phyloP scores from a whole-genome alignment of 1,140 invertebrate genomes.

The Archivesica marissinica region DNA sequence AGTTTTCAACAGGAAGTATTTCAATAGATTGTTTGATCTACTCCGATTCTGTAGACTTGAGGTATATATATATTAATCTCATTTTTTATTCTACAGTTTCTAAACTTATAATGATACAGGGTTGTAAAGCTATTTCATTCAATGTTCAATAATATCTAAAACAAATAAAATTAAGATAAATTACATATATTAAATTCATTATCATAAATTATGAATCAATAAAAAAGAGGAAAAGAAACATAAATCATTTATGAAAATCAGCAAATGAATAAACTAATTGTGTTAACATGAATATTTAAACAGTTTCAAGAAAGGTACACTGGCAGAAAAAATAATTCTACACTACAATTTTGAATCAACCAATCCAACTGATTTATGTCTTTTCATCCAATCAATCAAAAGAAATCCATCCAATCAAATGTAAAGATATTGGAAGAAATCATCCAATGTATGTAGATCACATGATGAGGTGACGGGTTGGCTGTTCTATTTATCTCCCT shows the following conservation, averaged over 20 bases:
- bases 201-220: constrained; percentile 42
- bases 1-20: too few relatives aligned
- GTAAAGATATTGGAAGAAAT: too few relatives aligned
- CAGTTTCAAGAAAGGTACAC: constrained; percentile 49
- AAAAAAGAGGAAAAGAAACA: constrained; percentile 33
- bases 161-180: constrained; percentile 31
- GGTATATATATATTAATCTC: constrained; percentile 58
- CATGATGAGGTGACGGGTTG: constrained; percentile 58
- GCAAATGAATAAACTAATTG: constrained; percentile 10
- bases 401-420: constrained; percentile 57
- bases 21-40: too few relatives aligned
- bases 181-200: constrained; percentile 38
- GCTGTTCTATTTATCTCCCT: constrained; percentile 49
- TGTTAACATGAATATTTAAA: constrained; percentile 23
- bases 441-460: constrained; percentile 62
- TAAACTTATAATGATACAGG: constrained; percentile 4
- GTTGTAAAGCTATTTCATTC: constrained; percentile 47
- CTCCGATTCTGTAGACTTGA: too few relatives aligned
- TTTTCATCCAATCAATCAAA: constrained; percentile 62
- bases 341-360: constrained; percentile 17
- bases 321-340: constrained; percentile 28
- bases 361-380: constrained; percentile 42
- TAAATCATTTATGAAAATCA: constrained; percentile 46
- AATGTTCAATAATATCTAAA: constrained; percentile 38
- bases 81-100: constrained; percentile 30